phyloP scores from a whole-genome alignment of 2,797 vertebrate species.

The Natrix natrix region DNA sequence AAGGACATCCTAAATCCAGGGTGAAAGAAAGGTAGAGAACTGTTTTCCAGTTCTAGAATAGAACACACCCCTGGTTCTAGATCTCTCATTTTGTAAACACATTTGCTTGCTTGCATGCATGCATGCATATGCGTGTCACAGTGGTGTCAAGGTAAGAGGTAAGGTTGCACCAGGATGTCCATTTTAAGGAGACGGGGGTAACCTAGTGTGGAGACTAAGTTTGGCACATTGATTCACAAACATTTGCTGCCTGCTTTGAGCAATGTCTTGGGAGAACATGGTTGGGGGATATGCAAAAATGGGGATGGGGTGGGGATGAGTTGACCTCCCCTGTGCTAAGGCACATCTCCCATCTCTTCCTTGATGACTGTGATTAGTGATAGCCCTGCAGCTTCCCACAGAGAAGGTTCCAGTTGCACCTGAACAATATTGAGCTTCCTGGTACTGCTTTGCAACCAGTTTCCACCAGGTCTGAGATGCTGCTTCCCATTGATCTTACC shows the following conservation, averaged over 20 bases:
- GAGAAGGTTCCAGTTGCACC: background rate
- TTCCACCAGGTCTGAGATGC: background rate
- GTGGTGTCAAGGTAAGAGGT: background rate
- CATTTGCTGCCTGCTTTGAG: background rate
- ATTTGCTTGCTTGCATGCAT: background rate
- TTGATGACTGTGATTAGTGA: background rate
- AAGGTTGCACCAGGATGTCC: background rate
- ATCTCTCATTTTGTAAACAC: background rate
- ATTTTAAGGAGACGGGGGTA: background rate
- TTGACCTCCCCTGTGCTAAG: background rate
- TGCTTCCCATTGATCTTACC: background rate
- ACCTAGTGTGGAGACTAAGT: background rate
- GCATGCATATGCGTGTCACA: background rate
- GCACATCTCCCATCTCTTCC: background rate
- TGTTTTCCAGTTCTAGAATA: background rate
- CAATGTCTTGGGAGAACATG: background rate
- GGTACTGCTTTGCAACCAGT: background rate
- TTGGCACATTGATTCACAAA: background rate
- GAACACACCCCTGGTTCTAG: background rate
- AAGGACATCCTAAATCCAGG: background rate
- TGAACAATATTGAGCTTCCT: background rate
- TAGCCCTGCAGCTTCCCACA: background rate
- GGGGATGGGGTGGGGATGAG: background rate
- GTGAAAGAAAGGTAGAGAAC: background rate
- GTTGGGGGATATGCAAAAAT: background rate